Conservation (phyloP, 2,113 vertebrate genomes). For the Plestiodon gilberti region DNA sequence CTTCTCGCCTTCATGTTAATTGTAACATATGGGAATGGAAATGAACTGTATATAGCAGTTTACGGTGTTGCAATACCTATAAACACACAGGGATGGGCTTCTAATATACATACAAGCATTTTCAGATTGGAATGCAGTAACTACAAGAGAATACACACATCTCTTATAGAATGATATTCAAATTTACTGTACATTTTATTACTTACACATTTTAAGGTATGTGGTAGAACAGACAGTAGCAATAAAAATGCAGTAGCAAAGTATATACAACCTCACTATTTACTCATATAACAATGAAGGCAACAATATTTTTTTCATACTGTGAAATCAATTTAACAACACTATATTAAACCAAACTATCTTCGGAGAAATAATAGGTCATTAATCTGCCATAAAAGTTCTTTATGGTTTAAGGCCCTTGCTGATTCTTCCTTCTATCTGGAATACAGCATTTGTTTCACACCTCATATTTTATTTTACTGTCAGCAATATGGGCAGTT, state of each 20-base stretch:
- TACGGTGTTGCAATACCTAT: constrained; percentile 8
- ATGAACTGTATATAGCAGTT: constrained; percentile 20
- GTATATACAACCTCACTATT: constrained; percentile 37
- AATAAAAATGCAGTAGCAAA: constrained; percentile 26
- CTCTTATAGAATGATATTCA: constrained; percentile 22
- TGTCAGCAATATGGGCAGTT: background rate
- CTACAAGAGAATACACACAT: constrained; percentile 61
- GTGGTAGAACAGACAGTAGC: constrained; percentile 29
- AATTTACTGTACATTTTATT: constrained; percentile 40
- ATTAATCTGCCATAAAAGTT: constrained; percentile 30
- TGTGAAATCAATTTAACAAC: constrained; percentile 36
- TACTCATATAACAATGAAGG: background rate
- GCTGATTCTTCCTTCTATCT: constrained; percentile 35
- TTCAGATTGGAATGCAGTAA: constrained; percentile 49
- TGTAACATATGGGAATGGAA: constrained; percentile 30
- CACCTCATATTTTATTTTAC: constrained; percentile 14
- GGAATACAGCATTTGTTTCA: constrained; percentile 44
- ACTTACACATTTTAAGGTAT: constrained; percentile 27
- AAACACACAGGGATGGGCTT: constrained; percentile 26
- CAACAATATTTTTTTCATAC: constrained; percentile 18
- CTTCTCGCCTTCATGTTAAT: constrained; percentile 21
- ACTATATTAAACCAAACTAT: background rate
- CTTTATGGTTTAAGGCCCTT: constrained; percentile 47
- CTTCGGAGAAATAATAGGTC: rapidly evolving
- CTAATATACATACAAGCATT: constrained; percentile 35